phyloP scores from a whole-genome alignment of 2,113 vertebrate genomes.

The Apodemus speciosus region DNA sequence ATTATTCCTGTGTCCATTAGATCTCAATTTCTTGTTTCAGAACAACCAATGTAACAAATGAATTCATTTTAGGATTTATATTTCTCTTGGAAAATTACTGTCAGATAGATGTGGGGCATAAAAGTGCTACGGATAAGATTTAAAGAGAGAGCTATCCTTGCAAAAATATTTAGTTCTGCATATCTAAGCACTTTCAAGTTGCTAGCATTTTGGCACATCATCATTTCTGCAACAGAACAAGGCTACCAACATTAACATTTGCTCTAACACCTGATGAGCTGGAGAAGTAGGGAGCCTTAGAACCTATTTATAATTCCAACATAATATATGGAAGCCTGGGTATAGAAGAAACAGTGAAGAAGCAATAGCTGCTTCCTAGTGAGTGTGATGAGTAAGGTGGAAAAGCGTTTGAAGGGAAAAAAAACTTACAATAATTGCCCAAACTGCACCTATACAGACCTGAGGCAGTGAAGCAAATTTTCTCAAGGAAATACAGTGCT shows the following conservation, averaged over 20 bases:
- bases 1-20: slow-evolving; percentile 7
- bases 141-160: slow-evolving; percentile 73
- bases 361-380: slow-evolving; percentile 44
- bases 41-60: slow-evolving; percentile 3
- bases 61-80: slow-evolving; percentile 68
- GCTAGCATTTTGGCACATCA: slow-evolving; percentile 69
- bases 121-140: slow-evolving; percentile 70
- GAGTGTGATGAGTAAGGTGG: slow-evolving; percentile 50
- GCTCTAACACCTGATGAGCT: slow-evolving; percentile 75
- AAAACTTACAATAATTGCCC: slow-evolving; percentile 42
- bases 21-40: slow-evolving; percentile 58
- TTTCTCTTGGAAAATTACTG: slow-evolving; percentile 71
- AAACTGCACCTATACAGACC: slow-evolving; percentile 43
- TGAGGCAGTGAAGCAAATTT: slow-evolving; percentile 26
- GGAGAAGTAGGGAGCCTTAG: slow-evolving; percentile 67
- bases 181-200: slow-evolving; percentile 72
- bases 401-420: slow-evolving; percentile 55
- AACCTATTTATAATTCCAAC: slow-evolving; percentile 55
- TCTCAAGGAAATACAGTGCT: not conserved
- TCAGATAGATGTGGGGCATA: slow-evolving; percentile 45
- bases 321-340: slow-evolving; percentile 65
- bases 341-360: slow-evolving; percentile 41
- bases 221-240: slow-evolving; percentile 77
- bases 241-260: slow-evolving; percentile 74
- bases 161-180: slow-evolving; percentile 72